Conservation (phyloP, 2,888 invertebrate genomes). For the Selenia dentaria region DNA sequence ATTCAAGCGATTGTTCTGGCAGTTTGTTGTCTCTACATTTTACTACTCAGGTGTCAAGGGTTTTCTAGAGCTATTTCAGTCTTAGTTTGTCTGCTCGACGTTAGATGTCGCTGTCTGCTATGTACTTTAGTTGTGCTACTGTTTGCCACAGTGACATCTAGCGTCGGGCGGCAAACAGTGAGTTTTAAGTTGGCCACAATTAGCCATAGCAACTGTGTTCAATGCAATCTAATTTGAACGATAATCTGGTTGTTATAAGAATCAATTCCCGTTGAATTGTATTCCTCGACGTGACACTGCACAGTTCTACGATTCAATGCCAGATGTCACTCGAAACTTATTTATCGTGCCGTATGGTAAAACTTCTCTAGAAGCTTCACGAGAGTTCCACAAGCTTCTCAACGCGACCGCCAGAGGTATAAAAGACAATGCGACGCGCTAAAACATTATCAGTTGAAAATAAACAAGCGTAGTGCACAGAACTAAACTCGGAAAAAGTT, state of each 20-base stretch:
- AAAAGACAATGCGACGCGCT: slow-evolving; percentile 44
- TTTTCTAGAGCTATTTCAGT: not conserved
- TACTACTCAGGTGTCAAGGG: not conserved
- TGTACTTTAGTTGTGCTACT: not conserved
- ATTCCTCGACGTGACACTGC: too few relatives aligned
- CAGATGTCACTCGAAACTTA: slow-evolving; percentile 48
- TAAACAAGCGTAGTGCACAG: slow-evolving; percentile 10
- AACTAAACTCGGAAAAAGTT: not conserved
- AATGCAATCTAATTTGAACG: too few relatives aligned
- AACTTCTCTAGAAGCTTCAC: slow-evolving; percentile 52
- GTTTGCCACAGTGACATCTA: slow-evolving; percentile 9
- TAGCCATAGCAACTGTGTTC: too few relatives aligned
- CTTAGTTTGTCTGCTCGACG: slow-evolving; percentile 8
- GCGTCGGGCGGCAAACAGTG: not conserved
- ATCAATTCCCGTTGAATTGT: too few relatives aligned
- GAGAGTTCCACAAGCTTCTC: slow-evolving; percentile 47
- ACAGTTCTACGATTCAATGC: slow-evolving; percentile 27
- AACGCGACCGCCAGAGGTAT: slow-evolving; percentile 48
- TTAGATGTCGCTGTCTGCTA: slow-evolving; percentile 13
- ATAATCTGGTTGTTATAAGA: too few relatives aligned
- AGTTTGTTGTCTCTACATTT: too few relatives aligned
- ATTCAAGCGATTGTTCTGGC: too few relatives aligned
- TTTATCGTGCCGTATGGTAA: not conserved
- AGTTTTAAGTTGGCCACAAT: not conserved
- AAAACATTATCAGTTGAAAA: slow-evolving; percentile 34